phyloP scores from a whole-genome alignment of 2,888 invertebrate genomes.

The Arenicola marina region DNA sequence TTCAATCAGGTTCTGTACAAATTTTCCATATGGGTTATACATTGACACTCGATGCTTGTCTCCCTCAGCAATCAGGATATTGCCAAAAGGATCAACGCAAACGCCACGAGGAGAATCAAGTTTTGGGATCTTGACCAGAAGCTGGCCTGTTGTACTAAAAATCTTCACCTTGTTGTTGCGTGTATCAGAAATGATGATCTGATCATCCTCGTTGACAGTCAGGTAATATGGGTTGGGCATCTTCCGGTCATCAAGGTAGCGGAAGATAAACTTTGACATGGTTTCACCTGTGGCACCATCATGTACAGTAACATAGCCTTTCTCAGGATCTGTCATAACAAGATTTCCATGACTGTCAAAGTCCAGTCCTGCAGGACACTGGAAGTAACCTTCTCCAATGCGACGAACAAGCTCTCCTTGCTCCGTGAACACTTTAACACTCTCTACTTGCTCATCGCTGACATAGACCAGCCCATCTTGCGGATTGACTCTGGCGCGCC shows the following conservation, averaged over 20 bases:
- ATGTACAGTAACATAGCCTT: conserved; percentile 17
- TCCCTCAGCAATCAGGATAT: conserved; percentile 27
- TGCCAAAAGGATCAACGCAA: conserved; percentile 25
- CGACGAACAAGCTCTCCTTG: conserved; percentile 12
- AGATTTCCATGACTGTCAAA: conserved; percentile 23
- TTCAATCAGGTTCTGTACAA: conserved; percentile 16
- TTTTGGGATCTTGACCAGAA: conserved; percentile 14
- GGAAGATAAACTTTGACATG: conserved; percentile 17
- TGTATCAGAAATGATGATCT: conserved; percentile 26
- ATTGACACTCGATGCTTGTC: conserved; percentile 26
- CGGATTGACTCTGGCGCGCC: conserved; percentile 14
- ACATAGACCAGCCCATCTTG: conserved; percentile 26
- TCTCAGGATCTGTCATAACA: conserved; percentile 28
- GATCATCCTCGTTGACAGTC: conserved; percentile 24
- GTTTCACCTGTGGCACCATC: conserved; percentile 4
- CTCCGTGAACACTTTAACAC: conserved; percentile 24
- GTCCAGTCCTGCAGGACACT: conserved; percentile 26
- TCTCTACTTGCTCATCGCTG: conserved; percentile 23
- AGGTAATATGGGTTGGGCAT: conserved; percentile 25
- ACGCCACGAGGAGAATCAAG: conserved; percentile 26
- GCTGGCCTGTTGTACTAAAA: conserved; percentile 19
- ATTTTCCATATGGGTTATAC: conserved; percentile 28
- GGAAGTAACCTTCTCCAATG: conserved; percentile 22
- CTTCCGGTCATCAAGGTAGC: conserved; percentile 9
- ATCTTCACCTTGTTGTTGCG: conserved; percentile 28